Evolutionary conservation across 2,113 vertebrate species (phyloP).

Genomic region (Rhodinocichla rosea): DNA sequence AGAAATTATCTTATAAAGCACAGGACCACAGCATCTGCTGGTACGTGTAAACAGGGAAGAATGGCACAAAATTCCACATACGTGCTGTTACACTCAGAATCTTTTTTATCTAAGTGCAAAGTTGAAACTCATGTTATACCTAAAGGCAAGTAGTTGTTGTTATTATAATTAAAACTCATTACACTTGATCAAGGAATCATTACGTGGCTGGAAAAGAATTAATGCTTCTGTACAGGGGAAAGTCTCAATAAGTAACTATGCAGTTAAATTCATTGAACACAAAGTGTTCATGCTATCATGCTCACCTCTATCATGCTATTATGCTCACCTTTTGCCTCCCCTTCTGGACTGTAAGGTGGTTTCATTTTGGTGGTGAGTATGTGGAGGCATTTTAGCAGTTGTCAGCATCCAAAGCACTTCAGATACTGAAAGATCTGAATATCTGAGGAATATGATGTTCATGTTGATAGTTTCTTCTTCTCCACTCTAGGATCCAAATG

Average conservation of each 20-base stretch:
- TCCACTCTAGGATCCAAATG: not conserved
- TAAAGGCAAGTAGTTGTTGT: not conserved
- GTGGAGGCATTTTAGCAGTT: not conserved
- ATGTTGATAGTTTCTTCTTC: not conserved
- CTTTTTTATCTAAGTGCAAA: not conserved
- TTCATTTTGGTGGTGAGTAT: not conserved
- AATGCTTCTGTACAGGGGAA: not conserved
- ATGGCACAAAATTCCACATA: not conserved
- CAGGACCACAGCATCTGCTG: not conserved
- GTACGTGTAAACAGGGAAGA: not conserved
- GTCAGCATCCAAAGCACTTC: not conserved
- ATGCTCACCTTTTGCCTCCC: not conserved
- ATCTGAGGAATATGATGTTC: not conserved
- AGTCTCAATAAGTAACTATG: not conserved
- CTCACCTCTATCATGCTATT: not conserved
- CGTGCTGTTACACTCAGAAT: not conserved
- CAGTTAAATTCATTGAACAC: not conserved
- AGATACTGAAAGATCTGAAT: not conserved
- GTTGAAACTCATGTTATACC: not conserved
- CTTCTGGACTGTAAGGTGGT: not conserved
- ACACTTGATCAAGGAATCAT: not conserved
- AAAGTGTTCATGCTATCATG: not conserved
- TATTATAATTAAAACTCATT: not conserved
- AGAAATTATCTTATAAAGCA: not conserved
- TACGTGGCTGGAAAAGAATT: not conserved